A percentile compares a stretch with the other conserved stretches of the same genome.
These are phyloP conservation scores for Drosophila meridiana DNA, from an alignment of 2,888 invertebrate species.

Conservation along the genomic window DNA sequence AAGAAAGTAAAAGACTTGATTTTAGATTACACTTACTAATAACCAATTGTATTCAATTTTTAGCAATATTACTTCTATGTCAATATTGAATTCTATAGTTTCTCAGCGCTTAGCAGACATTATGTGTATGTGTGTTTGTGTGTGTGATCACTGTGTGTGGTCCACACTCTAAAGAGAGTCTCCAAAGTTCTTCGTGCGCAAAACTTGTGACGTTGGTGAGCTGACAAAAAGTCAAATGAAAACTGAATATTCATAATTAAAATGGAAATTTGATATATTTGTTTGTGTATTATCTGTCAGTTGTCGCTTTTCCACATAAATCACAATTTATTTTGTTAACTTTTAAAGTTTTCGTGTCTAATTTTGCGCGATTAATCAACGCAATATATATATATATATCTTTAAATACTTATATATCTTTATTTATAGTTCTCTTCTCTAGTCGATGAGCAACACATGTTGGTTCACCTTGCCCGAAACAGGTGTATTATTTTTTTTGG, in stretches of 20 bases:
- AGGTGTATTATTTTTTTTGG: constrained; percentile 44
- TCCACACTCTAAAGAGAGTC: constrained; percentile 18
- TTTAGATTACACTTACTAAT: too few relatives aligned
- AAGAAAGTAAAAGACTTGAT: too few relatives aligned
- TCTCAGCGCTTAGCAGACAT: background rate
- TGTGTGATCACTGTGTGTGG: constrained; percentile 37
- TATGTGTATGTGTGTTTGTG: background rate
- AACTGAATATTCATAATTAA: constrained; percentile 65
- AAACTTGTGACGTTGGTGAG: constrained; percentile 31
- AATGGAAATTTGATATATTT: constrained; percentile 64
- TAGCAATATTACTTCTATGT: too few relatives aligned
- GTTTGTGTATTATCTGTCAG: constrained; percentile 58
- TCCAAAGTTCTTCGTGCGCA: constrained; percentile 51
- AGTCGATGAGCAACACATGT: constrained; percentile 53
- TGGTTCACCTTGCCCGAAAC: constrained; percentile 53
- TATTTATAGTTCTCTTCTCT: constrained; percentile 58
- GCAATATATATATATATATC: constrained; percentile 19
- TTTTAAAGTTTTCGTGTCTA: constrained; percentile 70
- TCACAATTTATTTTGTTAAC: constrained; percentile 68
- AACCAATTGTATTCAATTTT: too few relatives aligned
- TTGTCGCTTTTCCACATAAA: constrained; percentile 65
- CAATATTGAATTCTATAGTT: background rate
- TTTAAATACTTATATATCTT: background rate
- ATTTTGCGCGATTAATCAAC: constrained; percentile 77
- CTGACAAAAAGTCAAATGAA: constrained; percentile 14